These are phyloP conservation scores for Pararge aegeria DNA, from an alignment of 1,140 invertebrate genomes.

Conservation along the genomic window DNA sequence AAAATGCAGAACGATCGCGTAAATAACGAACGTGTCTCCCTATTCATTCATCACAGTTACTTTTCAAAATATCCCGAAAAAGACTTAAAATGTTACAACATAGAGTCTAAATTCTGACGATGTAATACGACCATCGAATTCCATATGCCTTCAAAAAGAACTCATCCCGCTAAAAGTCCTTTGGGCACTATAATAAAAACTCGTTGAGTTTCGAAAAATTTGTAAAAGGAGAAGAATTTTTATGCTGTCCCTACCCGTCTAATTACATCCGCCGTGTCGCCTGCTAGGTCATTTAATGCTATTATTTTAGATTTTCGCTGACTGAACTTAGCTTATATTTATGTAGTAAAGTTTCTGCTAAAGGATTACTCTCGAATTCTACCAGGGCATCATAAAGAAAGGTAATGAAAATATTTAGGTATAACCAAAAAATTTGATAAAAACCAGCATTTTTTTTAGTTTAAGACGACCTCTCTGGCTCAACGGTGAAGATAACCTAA, in stretches of 20 bases:
- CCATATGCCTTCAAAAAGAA: conserved; percentile 31
- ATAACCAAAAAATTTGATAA: too few relatives aligned
- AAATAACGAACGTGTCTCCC: conserved; percentile 26
- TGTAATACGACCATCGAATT: background rate
- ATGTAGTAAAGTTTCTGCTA: too few relatives aligned
- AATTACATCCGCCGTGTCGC: conserved; percentile 45
- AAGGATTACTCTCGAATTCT: too few relatives aligned
- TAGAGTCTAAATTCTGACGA: conserved; percentile 7
- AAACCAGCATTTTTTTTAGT: too few relatives aligned
- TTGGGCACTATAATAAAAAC: conserved; percentile 41
- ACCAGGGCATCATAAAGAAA: too few relatives aligned
- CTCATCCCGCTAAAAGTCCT: conserved; percentile 40
- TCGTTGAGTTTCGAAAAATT: conserved; percentile 32
- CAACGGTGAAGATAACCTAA: too few relatives aligned
- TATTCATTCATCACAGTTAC: conserved; percentile 13
- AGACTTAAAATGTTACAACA: background rate
- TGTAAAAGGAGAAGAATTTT: conserved; percentile 28
- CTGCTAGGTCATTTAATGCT: conserved; percentile 37
- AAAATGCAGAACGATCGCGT: conserved; percentile 20
- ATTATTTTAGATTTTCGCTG: conserved; percentile 39
- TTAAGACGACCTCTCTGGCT: too few relatives aligned
- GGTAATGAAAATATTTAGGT: too few relatives aligned
- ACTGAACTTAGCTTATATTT: conserved; percentile 6
- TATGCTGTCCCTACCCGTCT: conserved; percentile 36
- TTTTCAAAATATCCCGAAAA: background rate